Evolutionary conservation across 1,140 invertebrate genomes (phyloP).

Genomic region (Apis laboriosa): DNA sequence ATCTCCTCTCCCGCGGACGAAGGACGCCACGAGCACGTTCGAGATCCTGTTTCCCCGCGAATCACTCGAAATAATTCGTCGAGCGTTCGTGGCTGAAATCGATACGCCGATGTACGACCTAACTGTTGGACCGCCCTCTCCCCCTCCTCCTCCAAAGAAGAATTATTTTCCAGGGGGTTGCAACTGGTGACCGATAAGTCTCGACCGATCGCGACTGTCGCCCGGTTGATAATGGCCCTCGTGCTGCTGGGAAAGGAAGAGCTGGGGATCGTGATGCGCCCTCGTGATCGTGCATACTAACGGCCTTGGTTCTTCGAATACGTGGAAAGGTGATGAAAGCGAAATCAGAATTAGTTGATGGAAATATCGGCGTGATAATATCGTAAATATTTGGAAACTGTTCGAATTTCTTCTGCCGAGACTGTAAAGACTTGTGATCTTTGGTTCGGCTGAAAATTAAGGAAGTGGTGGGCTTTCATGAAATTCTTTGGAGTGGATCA

Average conservation of each 20-base stretch:
- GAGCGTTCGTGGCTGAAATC: slow-evolving; percentile 40
- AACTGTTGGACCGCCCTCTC: slow-evolving; percentile 5
- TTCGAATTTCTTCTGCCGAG: too few relatives aligned
- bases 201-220: slow-evolving; percentile 31
- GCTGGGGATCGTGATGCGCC: neutral
- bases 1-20: slow-evolving; percentile 7
- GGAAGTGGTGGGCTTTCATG: too few relatives aligned
- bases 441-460: too few relatives aligned
- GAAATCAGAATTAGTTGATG: too few relatives aligned
- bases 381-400: too few relatives aligned
- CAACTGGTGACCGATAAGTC: slow-evolving; percentile 42
- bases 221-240: neutral
- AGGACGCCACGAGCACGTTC: slow-evolving; percentile 48
- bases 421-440: too few relatives aligned
- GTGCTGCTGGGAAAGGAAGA: neutral
- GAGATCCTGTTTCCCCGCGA: slow-evolving; percentile 59
- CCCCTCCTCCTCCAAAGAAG: neutral
- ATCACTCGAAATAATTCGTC: slow-evolving; percentile 56
- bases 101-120: slow-evolving; percentile 47
- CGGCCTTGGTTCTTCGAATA: neutral
- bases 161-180: slow-evolving; percentile 11
- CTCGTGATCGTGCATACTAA: neutral
- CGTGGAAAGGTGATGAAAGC: neutral
- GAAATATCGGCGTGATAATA: too few relatives aligned
- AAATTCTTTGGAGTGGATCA: too few relatives aligned